A percentile compares a stretch with the other conserved stretches of the same genome.
Conservation (phyloP, 2,113 vertebrate genomes). For the Neoarius graeffei region DNA sequence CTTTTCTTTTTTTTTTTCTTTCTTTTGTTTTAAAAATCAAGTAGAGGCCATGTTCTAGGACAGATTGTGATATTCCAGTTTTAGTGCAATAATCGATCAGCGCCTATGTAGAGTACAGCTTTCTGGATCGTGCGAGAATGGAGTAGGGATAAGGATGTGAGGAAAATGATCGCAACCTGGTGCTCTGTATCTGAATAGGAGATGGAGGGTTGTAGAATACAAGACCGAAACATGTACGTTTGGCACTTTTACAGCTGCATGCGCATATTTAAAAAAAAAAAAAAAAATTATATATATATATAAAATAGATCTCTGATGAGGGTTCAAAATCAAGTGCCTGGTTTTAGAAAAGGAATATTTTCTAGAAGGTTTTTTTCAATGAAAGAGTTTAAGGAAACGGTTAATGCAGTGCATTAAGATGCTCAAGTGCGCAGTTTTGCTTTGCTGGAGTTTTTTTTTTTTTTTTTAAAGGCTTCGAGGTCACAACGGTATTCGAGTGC, state of each 20-base stretch:
- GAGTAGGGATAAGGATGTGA: neutral
- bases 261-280: neutral
- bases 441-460: no score
- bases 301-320: conserved; percentile 53
- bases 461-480: neutral
- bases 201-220: conserved; percentile 14
- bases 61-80: conserved; percentile 77
- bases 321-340: conserved; percentile 75
- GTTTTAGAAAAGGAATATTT: conserved; percentile 54
- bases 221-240: conserved; percentile 38
- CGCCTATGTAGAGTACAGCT: conserved; percentile 52
- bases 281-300: no score
- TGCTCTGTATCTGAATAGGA: neutral
- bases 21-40: conserved; percentile 56
- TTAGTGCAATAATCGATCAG: conserved; percentile 91
- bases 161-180: neutral
- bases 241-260: conserved; percentile 48
- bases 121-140: conserved; percentile 42
- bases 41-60: conserved; percentile 61
- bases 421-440: conserved; percentile 1
- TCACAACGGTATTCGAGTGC: conserved; percentile 1
- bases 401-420: conserved; percentile 21
- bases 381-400: conserved; percentile 7
- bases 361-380: conserved; percentile 43
- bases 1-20: conserved; percentile 62